phyloP scores from a whole-genome alignment of 2,888 invertebrate species.

The Theodoxus fluviatilis region DNA sequence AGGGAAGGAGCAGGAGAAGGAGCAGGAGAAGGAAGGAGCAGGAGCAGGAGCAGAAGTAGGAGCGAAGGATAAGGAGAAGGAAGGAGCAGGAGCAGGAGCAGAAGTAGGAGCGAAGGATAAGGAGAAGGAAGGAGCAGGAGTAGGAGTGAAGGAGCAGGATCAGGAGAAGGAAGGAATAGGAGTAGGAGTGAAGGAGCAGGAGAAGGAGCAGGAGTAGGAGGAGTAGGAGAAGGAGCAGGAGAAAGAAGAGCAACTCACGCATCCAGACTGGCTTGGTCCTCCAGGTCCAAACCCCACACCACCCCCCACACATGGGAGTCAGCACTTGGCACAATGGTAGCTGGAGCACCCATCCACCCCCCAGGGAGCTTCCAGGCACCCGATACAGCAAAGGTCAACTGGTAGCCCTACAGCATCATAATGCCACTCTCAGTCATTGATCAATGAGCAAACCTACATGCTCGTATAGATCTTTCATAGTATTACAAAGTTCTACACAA shows the following conservation, averaged over 20 bases:
- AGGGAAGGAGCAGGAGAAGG: no score
- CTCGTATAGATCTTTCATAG: no score
- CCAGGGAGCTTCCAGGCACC: no score
- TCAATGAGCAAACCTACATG: no score
- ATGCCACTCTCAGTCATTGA: no score
- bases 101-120: not conserved
- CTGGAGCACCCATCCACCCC: no score
- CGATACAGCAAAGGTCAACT: no score
- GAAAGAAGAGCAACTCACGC: not conserved
- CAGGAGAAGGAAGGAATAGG: not conserved
- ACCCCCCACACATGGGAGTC: no score
- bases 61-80: not conserved
- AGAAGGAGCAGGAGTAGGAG: constrained; percentile 10
- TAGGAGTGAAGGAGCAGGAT: not conserved
- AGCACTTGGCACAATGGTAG: no score
- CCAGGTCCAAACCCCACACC: not conserved
- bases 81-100: not conserved
- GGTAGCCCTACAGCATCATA: no score
- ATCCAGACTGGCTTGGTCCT: no score
- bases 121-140: constrained; percentile 6
- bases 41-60: not conserved
- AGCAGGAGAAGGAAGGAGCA: not conserved
- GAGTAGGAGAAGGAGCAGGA: not conserved
- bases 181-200: not conserved
- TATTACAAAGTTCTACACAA: no score